Percentiles rank a stretch among this genome's conserved stretches.
Evolutionary conservation across 2,797 vertebrate species (phyloP).

Genomic region (Aselliscus stoliczkanus): DNA sequence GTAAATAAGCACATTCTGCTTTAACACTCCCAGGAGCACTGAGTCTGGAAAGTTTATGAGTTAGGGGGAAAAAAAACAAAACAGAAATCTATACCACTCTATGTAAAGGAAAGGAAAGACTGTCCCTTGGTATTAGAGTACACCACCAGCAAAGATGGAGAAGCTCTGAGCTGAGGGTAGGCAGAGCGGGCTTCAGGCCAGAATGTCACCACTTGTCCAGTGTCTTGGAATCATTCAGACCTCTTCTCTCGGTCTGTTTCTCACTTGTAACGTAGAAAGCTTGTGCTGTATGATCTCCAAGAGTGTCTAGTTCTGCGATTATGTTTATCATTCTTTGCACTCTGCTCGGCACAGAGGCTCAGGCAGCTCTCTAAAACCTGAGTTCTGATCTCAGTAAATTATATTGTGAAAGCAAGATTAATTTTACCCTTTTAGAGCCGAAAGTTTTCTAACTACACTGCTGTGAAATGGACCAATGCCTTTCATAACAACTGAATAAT

Average conservation of each 20-base stretch:
- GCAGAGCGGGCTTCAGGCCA: background rate
- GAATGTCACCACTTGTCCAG: background rate
- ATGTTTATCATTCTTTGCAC: background rate
- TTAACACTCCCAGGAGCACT: conserved; percentile 56
- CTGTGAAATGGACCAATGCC: background rate
- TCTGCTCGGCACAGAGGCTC: background rate
- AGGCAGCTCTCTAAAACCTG: background rate
- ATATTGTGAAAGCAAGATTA: background rate
- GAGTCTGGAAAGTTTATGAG: conserved; percentile 49
- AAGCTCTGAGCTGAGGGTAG: background rate
- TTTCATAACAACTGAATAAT: background rate
- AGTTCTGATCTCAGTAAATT: background rate
- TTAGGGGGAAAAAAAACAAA: background rate
- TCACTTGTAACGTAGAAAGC: background rate
- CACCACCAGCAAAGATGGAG: background rate
- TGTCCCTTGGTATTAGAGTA: background rate
- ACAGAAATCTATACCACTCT: background rate
- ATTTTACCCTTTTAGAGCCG: background rate
- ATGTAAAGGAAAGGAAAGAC: background rate
- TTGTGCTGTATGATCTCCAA: background rate
- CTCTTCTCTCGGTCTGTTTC: background rate
- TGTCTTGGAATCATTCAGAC: background rate
- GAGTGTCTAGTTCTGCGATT: background rate
- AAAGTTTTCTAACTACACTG: background rate
- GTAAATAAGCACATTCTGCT: conserved; percentile 67